A percentile compares a stretch with the other conserved stretches of the same genome.
These are phyloP conservation scores for Rousettus madagascariensis DNA, from an alignment of 2,797 vertebrate genomes.

Conservation along the genomic window DNA sequence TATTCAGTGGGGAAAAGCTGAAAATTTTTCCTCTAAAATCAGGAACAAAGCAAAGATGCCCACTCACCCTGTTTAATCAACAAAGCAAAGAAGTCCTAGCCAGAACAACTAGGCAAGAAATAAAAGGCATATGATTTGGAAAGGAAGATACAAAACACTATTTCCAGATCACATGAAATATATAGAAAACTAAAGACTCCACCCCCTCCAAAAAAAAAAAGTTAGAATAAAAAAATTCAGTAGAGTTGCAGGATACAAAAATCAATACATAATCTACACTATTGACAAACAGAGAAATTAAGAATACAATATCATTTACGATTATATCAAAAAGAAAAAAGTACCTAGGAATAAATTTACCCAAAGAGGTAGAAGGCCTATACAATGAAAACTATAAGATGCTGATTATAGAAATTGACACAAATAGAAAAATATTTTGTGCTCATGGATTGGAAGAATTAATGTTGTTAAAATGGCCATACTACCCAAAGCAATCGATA, in stretches of 20 bases:
- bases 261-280: neutral
- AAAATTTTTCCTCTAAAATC: neutral
- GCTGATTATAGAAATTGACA: neutral
- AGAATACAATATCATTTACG: neutral
- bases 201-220: neutral
- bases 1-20: neutral
- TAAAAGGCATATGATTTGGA: neutral
- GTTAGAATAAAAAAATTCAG: neutral
- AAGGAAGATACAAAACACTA: neutral
- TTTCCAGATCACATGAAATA: neutral
- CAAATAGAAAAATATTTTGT: neutral
- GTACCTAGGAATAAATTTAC: neutral
- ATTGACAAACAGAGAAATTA: neutral
- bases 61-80: neutral
- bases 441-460: neutral
- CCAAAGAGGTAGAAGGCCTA: neutral
- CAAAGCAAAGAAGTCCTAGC: neutral
- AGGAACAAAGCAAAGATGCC: neutral
- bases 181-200: neutral
- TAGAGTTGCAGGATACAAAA: neutral
- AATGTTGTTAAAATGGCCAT: neutral
- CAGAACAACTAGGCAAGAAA: neutral
- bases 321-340: neutral
- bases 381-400: neutral
- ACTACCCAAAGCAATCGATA: neutral